Conservation (phyloP, 2,113 vertebrate genomes). For the Cricetomys ansorgei region DNA sequence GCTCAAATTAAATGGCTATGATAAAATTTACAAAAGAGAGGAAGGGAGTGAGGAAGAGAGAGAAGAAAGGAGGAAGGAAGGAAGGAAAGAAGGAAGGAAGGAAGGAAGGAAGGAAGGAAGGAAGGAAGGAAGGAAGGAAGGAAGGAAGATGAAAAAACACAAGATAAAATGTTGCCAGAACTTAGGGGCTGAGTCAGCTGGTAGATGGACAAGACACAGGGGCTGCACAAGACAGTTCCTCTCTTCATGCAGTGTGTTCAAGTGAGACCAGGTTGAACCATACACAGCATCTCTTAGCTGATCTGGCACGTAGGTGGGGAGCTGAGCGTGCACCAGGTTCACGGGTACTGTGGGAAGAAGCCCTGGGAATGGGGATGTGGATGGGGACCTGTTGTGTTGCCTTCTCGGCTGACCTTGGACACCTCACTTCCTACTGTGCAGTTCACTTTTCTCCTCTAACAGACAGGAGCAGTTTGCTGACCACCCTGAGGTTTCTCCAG, state of each 20-base stretch:
- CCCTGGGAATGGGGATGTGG: neutral
- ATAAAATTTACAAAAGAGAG: neutral
- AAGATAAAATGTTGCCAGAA: neutral
- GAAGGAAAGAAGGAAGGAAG: too few relatives aligned
- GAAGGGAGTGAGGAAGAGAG: too few relatives aligned
- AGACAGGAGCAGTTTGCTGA: neutral
- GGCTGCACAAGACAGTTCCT: neutral
- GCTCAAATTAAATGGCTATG: neutral
- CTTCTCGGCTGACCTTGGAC: neutral
- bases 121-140: too few relatives aligned
- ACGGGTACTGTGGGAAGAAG: neutral
- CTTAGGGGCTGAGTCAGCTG: neutral
- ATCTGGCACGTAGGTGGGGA: neutral
- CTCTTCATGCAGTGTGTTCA: neutral
- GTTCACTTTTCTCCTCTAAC: neutral
- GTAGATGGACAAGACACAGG: neutral
- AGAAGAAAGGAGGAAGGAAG: too few relatives aligned
- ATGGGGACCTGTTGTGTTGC: neutral
- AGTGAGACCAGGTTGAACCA: neutral
- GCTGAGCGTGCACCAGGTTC: neutral
- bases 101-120: neutral
- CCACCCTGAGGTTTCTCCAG: neutral
- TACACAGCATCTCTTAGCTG: neutral
- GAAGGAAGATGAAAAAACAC: neutral
- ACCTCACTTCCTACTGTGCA: neutral